Conservation (phyloP, 2,797 vertebrate genomes). For the Botia kubotai region DNA sequence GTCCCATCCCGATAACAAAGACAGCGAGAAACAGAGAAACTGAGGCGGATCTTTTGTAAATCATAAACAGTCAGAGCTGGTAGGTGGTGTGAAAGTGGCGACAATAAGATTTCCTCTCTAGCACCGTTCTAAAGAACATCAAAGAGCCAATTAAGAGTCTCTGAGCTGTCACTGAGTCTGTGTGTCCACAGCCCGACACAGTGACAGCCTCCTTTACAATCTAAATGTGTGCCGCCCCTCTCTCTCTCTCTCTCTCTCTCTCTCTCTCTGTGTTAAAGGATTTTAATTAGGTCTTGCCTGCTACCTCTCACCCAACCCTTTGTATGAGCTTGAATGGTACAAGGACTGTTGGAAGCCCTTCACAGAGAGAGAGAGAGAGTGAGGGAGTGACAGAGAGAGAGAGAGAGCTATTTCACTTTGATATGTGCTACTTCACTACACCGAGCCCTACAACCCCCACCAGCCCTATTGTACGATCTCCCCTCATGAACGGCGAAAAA, state of each 20-base stretch:
- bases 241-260: constrained; percentile 63
- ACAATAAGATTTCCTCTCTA: constrained; percentile 76
- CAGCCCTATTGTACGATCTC: constrained; percentile 79
- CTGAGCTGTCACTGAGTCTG: constrained; percentile 86
- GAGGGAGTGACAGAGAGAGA: constrained; percentile 51
- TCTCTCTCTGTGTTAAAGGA: constrained; percentile 80
- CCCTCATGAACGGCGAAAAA: constrained; percentile 89
- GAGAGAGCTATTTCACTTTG: constrained; percentile 75
- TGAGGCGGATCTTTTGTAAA: constrained; percentile 38
- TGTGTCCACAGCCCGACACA: constrained; percentile 61
- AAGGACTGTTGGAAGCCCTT: constrained; percentile 70
- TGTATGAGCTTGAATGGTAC: constrained; percentile 81
- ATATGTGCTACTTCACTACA: constrained; percentile 84
- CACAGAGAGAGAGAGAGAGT: constrained; percentile 66
- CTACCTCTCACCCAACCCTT: constrained; percentile 76
- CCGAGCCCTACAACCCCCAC: constrained; percentile 69
- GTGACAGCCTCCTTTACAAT: constrained; percentile 81
- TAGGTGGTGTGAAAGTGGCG: constrained; percentile 33
- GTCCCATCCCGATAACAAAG: constrained; percentile 11
- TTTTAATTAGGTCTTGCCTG: constrained; percentile 87
- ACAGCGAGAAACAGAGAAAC: constrained; percentile 53
- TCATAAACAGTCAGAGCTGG: constrained; percentile 55
- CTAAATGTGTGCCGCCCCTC: constrained; percentile 63
- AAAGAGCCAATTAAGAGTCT: constrained; percentile 97
- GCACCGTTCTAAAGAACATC: constrained; percentile 90